Percentiles rank a stretch among this genome's conserved stretches.
Conservation (phyloP, 2,113 vertebrate species). For the Dipodomys ordii region DNA sequence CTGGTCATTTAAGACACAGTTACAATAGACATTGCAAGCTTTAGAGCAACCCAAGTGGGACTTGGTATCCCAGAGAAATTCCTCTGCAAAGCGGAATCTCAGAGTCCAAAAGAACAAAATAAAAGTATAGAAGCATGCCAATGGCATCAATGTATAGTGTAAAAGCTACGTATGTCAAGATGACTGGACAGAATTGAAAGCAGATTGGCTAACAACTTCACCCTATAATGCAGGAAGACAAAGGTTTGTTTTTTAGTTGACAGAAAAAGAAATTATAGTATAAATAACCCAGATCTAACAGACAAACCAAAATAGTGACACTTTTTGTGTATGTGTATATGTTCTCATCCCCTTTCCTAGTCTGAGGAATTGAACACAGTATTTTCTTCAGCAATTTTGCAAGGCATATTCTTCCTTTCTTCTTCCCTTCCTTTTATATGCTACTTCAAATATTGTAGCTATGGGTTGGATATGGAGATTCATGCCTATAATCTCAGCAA, state of each 20-base stretch:
- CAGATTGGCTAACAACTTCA: neutral
- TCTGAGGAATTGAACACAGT: neutral
- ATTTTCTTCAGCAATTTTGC: neutral
- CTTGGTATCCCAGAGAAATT: neutral
- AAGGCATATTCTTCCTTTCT: neutral
- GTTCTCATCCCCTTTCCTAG: neutral
- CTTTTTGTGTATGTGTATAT: too few species aligned
- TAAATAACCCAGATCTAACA: neutral
- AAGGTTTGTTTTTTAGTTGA: neutral
- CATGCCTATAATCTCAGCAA: too few species aligned
- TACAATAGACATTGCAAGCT: neutral
- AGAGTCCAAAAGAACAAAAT: neutral
- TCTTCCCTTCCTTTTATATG: neutral
- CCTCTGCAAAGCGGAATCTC: neutral
- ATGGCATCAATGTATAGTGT: neutral
- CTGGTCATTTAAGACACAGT: too few species aligned
- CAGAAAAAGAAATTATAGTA: neutral
- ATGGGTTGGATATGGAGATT: too few species aligned
- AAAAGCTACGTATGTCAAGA: neutral
- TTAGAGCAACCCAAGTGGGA: neutral
- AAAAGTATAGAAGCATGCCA: neutral
- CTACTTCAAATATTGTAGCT: neutral
- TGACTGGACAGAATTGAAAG: neutral
- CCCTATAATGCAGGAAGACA: neutral
- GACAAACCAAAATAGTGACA: neutral